Conservation (phyloP, 1,140 invertebrate genomes). For the Apis dorsata region DNA sequence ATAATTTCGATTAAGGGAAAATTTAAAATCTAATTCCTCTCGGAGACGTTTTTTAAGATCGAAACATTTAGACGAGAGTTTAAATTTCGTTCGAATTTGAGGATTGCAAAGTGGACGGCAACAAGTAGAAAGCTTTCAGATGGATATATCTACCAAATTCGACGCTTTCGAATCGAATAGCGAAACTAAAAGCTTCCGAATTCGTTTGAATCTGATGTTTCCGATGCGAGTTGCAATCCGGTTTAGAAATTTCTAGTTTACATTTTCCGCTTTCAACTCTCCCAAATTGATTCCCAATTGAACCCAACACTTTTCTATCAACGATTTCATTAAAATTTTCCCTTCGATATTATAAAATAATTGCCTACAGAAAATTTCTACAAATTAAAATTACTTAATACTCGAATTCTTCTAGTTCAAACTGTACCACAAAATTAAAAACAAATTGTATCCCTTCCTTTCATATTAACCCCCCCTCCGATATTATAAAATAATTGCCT, state of each 20-base stretch:
- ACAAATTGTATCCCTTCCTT: too few species aligned
- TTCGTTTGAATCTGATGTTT: not conserved
- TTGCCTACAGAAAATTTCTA: too few species aligned
- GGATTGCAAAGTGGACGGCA: not conserved
- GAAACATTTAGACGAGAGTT: not conserved
- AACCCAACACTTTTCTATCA: too few species aligned
- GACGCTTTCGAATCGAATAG: constrained; percentile 1
- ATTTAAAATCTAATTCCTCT: not conserved
- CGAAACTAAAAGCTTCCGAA: constrained; percentile 21
- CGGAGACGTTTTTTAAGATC: too few species aligned
- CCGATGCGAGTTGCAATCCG: not conserved
- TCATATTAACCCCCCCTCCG: too few species aligned
- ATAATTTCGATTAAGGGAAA: not conserved
- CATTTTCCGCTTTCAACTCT: too few species aligned
- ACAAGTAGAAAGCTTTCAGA: not conserved
- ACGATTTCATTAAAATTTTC: too few species aligned
- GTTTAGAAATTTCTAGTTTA: not conserved
- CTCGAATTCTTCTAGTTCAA: too few species aligned
- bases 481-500: too few species aligned
- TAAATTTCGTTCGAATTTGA: not conserved
- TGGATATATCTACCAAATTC: not conserved
- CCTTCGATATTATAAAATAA: too few species aligned
- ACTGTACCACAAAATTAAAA: too few species aligned
- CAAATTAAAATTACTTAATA: too few species aligned
- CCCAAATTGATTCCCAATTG: not conserved